Percentiles rank a stretch among this genome's conserved stretches.
These are phyloP conservation scores for Stomatorhinus walkeri DNA, from an alignment of 2,797 vertebrate genomes.

Conservation along the genomic window DNA sequence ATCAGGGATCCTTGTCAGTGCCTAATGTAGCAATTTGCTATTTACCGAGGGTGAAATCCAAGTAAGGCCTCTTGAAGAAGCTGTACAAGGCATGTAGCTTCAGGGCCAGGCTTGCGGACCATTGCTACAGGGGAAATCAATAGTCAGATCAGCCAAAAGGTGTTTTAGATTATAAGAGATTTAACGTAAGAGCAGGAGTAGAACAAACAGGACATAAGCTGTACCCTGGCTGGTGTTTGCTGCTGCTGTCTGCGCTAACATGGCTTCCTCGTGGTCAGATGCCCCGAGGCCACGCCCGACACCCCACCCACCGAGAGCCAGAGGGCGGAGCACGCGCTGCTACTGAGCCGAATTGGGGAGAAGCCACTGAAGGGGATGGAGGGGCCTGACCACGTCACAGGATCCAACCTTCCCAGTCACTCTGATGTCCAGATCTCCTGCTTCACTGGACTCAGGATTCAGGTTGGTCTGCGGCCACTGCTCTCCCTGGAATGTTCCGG, in stretches of 20 bases:
- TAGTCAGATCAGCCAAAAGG: neutral
- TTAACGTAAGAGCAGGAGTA: neutral
- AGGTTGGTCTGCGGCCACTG: constrained; percentile 53
- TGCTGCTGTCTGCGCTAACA: neutral
- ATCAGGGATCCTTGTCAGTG: neutral
- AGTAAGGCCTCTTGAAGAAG: neutral
- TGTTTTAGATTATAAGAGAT: neutral
- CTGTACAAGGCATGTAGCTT: neutral
- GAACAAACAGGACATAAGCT: neutral
- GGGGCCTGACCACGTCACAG: constrained; percentile 83
- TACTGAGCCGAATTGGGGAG: constrained; percentile 65
- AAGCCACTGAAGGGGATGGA: constrained; percentile 59
- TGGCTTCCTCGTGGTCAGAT: constrained; percentile 41
- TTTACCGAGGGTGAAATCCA: neutral
- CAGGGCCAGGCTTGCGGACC: neutral
- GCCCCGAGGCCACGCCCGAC: constrained; percentile 42
- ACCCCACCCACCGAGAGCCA: constrained; percentile 72
- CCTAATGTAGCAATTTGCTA: neutral
- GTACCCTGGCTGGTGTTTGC: neutral
- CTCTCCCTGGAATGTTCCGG: neutral
- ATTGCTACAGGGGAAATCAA: neutral
- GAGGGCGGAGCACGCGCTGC: constrained; percentile 55
- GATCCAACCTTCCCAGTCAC: constrained; percentile 89
- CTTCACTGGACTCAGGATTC: constrained; percentile 85
- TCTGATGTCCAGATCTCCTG: constrained; percentile 85